Base-by-base conservation (phyloP, 2,888 invertebrate species). In the Kuschelorhynchus macadamiae region DNA sequence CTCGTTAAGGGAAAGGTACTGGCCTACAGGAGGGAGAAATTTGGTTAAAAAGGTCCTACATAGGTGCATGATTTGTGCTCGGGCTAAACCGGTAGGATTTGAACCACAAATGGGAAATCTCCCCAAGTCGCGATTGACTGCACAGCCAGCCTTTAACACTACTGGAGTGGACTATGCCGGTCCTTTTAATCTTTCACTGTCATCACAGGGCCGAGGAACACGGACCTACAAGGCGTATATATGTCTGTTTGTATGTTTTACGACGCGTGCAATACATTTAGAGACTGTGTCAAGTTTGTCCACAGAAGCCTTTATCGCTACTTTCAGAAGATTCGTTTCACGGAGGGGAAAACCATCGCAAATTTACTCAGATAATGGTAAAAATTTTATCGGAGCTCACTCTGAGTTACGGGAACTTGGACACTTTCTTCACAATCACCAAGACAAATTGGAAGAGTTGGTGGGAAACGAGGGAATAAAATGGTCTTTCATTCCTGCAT, bases 401-500 rank as follows among this genome's bases (percentile, higher is more conserved):
- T 25, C 25, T 25, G 25, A 25, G 25, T 25, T 25, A 25, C 3
- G 25, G 41, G 41, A 41, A 8, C 9, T 41, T 5, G 41, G 41
- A 5, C 16, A 14, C 12, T 41, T 41, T 41, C 16, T 41, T 5
- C 2, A 16, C 5, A 16, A 8, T 14, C 12, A 41, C 16, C 12
- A 41, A 41, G 41, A 41, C 14, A 12, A 14, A 14, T 41, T 41
- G 41, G 16, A 12, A 14, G 4, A 8, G 9, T 41, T 16, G 12
- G 16, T 41, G 16, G 41, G 16, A 5, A 41, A 41, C 9, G 41
- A 16, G 5, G 41, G 41, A 14, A 41, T 41, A 14, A 14, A 12
- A 14, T 41, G 41, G 41, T 41, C 41, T 14, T 41, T 41, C 41
- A 41, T 41, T 41, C 41, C 41, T 14, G 14, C 41, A 3, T 16